Evolutionary conservation across 1,140 invertebrate species (phyloP), one percentile per base, ranked within the genome.

Genomic region (Psilanteris sp.): DNA sequence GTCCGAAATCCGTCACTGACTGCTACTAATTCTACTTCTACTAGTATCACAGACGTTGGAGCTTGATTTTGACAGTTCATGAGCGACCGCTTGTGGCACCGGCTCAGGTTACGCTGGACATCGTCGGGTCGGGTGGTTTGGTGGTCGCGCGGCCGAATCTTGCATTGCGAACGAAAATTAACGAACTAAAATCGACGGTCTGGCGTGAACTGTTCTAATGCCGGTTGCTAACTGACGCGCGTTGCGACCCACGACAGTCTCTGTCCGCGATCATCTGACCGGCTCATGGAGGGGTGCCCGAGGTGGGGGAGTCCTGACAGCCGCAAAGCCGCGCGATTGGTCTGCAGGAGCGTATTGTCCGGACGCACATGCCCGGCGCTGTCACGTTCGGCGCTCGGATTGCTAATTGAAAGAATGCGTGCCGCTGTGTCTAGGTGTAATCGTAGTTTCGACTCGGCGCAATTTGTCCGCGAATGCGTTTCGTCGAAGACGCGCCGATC

Each of bases 201-300:
- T 26, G 11, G 24, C 52, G 39, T 16, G 32, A 55, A 57, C 74
- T 81, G 62, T 44, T 68, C 59, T 79, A 85, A 77, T 70, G 84
- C 86, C 85, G 86, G 87, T 88, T 87, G 85, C 87, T 85, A 87
- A 88, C 87, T 88, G 87, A 87, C 84, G 83, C 67, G 79, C 78
- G 52, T 31, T 2, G 1, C 29, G 31, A 68, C 10, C 44, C 48
- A 13, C 55, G 44, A 4, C 55, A 46, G 29, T 54, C 55, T 70
- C 72, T 55, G 72, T 73, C 67, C 66, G 72, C 82, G 83, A 86
- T 86, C 84, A 87, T 85, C 81, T 85, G 85, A 81, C 80, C 79
- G 82, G 59, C 62, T 16, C 8, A 1, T 9, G 39, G 39, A 24
- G 24, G 18, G 66, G 55, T 20, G 66, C 18, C 46, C 18, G 44